Conservation (phyloP, 1,140 invertebrate species). For the Dolichoris vasculosae region DNA sequence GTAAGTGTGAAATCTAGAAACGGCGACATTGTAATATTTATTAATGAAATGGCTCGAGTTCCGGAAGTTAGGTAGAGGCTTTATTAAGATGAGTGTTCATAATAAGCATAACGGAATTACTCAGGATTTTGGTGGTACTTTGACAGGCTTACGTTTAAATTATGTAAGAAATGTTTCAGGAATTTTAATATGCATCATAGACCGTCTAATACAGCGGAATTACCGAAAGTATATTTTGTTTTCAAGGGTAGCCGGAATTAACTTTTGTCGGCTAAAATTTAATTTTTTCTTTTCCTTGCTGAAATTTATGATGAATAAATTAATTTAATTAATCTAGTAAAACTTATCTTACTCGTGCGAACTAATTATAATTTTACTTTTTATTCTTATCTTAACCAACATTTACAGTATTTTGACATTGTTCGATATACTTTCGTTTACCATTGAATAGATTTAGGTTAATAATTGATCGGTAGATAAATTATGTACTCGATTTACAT, state of each 20-base stretch:
- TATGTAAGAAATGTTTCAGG: slow-evolving; percentile 43
- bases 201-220: slow-evolving; percentile 37
- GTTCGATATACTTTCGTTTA: not conserved
- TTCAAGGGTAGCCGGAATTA: slow-evolving; percentile 2
- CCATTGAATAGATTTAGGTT: not conserved
- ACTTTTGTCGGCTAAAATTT: slow-evolving; percentile 5
- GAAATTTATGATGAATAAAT: slow-evolving; percentile 31
- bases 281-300: not conserved
- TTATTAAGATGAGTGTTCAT: slow-evolving; percentile 53
- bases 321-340: not conserved
- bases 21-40: slow-evolving; percentile 49
- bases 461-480: slow-evolving; percentile 13
- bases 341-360: not conserved
- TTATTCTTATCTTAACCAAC: not conserved
- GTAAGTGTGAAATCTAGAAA: not conserved
- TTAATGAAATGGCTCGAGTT: slow-evolving; percentile 41
- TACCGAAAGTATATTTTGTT: slow-evolving; percentile 31
- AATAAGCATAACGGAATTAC: slow-evolving; percentile 47
- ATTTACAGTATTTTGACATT: not conserved
- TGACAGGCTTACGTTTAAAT: slow-evolving; percentile 44
- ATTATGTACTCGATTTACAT: not conserved
- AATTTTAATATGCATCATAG: slow-evolving; percentile 46
- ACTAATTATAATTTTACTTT: not conserved
- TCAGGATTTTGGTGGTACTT: slow-evolving; percentile 46
- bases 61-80: slow-evolving; percentile 28